phyloP scores from a whole-genome alignment of 2,888 invertebrate genomes.

The Athetis lepigone region DNA sequence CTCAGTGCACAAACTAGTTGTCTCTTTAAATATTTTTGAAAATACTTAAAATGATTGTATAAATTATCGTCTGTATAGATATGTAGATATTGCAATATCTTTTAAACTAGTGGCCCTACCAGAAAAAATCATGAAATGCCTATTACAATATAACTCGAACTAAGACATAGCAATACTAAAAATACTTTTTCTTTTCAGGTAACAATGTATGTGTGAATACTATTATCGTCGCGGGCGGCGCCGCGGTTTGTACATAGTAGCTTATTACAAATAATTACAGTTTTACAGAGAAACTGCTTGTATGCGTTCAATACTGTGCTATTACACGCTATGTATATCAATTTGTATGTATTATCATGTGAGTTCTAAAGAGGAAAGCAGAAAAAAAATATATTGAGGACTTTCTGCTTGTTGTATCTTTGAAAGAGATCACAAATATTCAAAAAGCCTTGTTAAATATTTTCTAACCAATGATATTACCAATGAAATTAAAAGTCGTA shows the following conservation, averaged over 20 bases:
- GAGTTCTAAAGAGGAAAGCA: constrained; percentile 1
- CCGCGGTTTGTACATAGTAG: constrained; percentile 56
- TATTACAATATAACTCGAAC: too few species aligned
- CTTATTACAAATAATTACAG: constrained; percentile 48
- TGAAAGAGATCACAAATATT: background rate
- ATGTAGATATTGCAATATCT: too few species aligned
- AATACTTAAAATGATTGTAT: too few species aligned
- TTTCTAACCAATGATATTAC: too few species aligned
- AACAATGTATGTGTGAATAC: constrained; percentile 30
- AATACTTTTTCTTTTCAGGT: constrained; percentile 40
- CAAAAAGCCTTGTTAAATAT: background rate
- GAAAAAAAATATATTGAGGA: background rate
- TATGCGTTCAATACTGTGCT: constrained; percentile 32
- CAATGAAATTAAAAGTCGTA: too few species aligned
- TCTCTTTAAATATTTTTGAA: too few species aligned
- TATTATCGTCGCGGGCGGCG: constrained; percentile 65
- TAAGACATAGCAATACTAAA: background rate
- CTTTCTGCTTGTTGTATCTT: background rate
- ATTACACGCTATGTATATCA: constrained; percentile 30
- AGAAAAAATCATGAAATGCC: too few species aligned
- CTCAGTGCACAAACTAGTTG: too few species aligned
- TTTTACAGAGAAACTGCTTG: constrained; percentile 45
- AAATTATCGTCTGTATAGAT: too few species aligned
- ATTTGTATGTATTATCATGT: constrained; percentile 20
- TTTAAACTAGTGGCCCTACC: too few species aligned